Conservation (phyloP, 1,140 invertebrate genomes). For the Drosophila miranda region DNA sequence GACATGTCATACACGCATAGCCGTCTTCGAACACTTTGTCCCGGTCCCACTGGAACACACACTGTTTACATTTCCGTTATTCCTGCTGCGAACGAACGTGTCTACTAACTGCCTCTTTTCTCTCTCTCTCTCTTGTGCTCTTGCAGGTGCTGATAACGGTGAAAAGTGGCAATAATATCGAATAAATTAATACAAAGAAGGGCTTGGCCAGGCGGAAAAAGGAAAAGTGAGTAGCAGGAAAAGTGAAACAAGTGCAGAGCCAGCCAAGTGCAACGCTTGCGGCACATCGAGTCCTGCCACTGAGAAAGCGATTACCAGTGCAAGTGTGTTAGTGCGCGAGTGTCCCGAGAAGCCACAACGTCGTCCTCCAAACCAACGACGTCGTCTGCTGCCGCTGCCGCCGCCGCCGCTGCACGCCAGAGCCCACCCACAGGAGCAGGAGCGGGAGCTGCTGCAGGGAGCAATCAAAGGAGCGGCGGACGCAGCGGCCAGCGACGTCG, state of each 20-base stretch:
- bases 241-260: constrained; percentile 44
- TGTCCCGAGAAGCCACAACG: constrained; percentile 65
- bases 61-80: not conserved
- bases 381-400: constrained; percentile 67
- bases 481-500: constrained; percentile 76
- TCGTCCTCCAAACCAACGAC: constrained; percentile 72
- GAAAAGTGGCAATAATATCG: constrained; percentile 50
- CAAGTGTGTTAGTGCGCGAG: constrained; percentile 37
- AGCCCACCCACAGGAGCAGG: constrained; percentile 26
- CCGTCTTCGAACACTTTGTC: no score
- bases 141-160: constrained; percentile 55
- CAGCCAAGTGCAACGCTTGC: constrained; percentile 13
- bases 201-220: constrained; percentile 13
- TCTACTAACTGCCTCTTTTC: not conserved
- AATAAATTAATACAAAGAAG: constrained; percentile 34
- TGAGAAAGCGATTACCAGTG: constrained; percentile 3
- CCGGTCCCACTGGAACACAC: no score
- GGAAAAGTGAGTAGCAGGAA: constrained; percentile 33
- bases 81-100: not conserved
- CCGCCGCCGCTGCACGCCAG: constrained; percentile 47
- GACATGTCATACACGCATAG: not conserved
- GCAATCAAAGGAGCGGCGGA: constrained; percentile 58
- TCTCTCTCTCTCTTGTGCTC: constrained; percentile 2
- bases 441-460: constrained; percentile 31
- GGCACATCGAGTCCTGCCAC: constrained; percentile 20